Percentiles rank a stretch among this genome's conserved stretches.
Conservation (phyloP, 2,797 vertebrate genomes). For the Acipenser ruthenus region DNA sequence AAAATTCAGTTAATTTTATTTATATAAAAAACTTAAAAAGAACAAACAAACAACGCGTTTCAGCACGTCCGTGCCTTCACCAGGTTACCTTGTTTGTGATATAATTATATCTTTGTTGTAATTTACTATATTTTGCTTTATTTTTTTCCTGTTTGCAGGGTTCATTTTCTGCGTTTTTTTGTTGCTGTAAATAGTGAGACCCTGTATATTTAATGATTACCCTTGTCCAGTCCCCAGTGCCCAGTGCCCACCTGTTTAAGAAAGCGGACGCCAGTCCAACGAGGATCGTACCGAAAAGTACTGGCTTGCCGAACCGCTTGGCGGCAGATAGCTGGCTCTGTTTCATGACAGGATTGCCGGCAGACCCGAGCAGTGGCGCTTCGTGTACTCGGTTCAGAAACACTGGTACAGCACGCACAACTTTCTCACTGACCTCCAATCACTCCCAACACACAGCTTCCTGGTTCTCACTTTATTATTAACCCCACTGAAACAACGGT, state of each 20-base stretch:
- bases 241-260: constrained; percentile 44
- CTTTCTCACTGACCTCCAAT: background rate
- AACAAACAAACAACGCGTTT: too few relatives aligned
- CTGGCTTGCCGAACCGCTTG: constrained; percentile 53
- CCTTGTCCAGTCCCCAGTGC: background rate
- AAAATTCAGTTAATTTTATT: too few relatives aligned
- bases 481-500: background rate
- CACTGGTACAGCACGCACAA: background rate
- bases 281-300: constrained; percentile 52
- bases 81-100: too few relatives aligned
- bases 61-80: too few relatives aligned
- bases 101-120: too few relatives aligned
- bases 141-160: too few relatives aligned
- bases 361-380: too few relatives aligned
- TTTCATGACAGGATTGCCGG: constrained; percentile 37
- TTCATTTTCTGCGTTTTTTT: too few relatives aligned
- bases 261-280: constrained; percentile 49
- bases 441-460: background rate
- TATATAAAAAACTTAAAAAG: too few relatives aligned
- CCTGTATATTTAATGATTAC: too few relatives aligned
- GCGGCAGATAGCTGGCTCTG: constrained; percentile 36
- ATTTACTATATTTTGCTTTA: too few relatives aligned
- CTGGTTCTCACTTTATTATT: background rate
- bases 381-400: background rate
- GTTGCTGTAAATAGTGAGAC: too few relatives aligned